Conservation (phyloP, 2,888 invertebrate genomes). For the Archips xylosteana region DNA sequence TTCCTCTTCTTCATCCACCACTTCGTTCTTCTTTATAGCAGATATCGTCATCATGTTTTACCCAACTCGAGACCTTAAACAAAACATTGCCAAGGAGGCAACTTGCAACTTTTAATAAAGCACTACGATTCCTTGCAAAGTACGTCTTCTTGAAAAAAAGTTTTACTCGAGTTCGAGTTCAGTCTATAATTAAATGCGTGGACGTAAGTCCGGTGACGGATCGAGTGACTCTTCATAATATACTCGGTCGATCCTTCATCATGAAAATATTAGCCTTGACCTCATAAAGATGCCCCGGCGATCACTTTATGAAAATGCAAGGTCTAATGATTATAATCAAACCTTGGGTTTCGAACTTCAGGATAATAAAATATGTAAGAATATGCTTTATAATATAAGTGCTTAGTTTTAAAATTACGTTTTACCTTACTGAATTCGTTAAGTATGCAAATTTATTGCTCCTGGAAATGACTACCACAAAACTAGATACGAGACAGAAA, state of each 20-base stretch:
- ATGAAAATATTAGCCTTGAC: constrained; percentile 25
- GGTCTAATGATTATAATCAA: not conserved
- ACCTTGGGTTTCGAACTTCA: not conserved
- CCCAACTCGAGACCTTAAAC: not conserved
- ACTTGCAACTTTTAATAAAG: not conserved
- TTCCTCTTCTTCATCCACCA: constrained; percentile 55
- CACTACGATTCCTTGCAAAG: not conserved
- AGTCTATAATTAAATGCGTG: constrained; percentile 11
- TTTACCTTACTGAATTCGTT: not conserved
- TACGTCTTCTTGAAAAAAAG: not conserved
- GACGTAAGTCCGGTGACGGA: constrained; percentile 3
- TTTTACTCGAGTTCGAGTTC: not conserved
- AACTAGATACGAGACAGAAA: not conserved
- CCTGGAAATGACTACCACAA: not conserved
- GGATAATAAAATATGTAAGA: not conserved
- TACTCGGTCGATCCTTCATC: constrained; percentile 12
- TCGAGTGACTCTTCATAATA: constrained; percentile 23
- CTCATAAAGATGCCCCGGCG: not conserved
- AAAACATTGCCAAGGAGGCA: not conserved
- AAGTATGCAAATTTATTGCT: not conserved
- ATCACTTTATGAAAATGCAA: constrained; percentile 11
- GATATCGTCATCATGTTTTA: not conserved
- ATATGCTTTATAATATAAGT: not conserved
- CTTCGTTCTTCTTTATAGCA: not conserved
- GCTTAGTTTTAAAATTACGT: no score